Evolutionary conservation across 1,140 invertebrate genomes (phyloP), one percentile per base, ranked within the genome.

Genomic region (Pinna nobilis): DNA sequence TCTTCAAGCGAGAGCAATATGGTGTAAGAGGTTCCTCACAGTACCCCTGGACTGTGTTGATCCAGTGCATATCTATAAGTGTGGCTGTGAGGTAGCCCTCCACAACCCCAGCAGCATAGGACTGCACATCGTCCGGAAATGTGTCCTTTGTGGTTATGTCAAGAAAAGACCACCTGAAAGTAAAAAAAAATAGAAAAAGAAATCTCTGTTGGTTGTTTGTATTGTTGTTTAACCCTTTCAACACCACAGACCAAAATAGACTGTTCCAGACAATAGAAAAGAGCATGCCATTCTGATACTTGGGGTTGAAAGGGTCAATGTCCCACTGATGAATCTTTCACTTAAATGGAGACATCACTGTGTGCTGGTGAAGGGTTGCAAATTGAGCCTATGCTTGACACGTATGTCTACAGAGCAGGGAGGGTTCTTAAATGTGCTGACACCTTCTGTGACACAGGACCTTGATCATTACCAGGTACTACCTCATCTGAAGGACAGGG

Each of bases 21-120:
- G 92, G 81, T 72, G 92, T 91, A 15, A 91, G 90, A 1, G 93
- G 90, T 44, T 82, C 55, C 32, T 82, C 60, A 57, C 82, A 86
- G 71, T 92, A 92, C 37, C 87, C 88, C 49, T 92, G 89, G 28
- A 95, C 91, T 1, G 94, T 95, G 83, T 96, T 95, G 79, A 92
- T 89, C 91, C 94, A 94, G 84, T 95, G 94, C 81, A 93, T 92
- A 83, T 94, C 92, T 63, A 97, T 96, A 32, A 96, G 90, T 76
- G 94, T 93, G 28, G 70, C 41, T 28, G 87, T 87, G 3, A 86
- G 44, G 51, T 68, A 63, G 0, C 95, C 96, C 89, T 97, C 96
- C 0, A 95, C 90, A n/a, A 95, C 90, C 9, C 96, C 96, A n/a
- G 96, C 95, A 1, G 94, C 94, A 85, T 94, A 96, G 0, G 95